Conservation (phyloP, 2,888 invertebrate genomes). For the Ceraclea dissimilis region DNA sequence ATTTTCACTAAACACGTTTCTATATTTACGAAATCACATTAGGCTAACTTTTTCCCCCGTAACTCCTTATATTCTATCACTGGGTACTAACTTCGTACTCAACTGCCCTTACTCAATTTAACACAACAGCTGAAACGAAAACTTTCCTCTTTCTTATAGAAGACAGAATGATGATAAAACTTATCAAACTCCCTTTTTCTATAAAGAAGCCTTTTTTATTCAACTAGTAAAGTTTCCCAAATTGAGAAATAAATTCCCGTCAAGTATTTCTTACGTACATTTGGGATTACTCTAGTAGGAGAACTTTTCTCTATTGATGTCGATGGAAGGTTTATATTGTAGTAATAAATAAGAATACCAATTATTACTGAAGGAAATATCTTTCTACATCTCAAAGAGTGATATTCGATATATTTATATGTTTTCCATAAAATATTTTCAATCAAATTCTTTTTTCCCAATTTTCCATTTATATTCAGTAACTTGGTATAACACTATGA, state of each 20-base stretch:
- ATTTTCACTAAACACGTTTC: not conserved
- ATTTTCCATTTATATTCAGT: no score
- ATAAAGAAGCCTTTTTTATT: not conserved
- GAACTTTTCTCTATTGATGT: no score
- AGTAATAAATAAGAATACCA: no score
- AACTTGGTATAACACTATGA: no score
- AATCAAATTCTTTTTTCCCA: no score
- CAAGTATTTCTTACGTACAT: not conserved
- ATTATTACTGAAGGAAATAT: no score
- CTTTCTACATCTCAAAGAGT: no score
- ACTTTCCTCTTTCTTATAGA: not conserved
- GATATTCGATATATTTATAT: no score
- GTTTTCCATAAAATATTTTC: no score
- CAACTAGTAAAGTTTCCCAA: not conserved
- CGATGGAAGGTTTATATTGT: no score
- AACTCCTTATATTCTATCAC: not conserved
- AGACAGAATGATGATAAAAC: not conserved
- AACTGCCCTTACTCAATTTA: slow-evolving; percentile 1
- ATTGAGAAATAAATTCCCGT: not conserved
- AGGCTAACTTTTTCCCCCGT: not conserved
- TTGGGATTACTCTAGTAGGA: no score
- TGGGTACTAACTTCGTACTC: no score
- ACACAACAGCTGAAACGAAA: not conserved
- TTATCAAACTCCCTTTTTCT: not conserved
- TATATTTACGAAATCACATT: not conserved